Evolutionary conservation across 2,888 invertebrate genomes (phyloP), one percentile per base, ranked within the genome.

Genomic region (Dasysyrphus albostriatus): DNA sequence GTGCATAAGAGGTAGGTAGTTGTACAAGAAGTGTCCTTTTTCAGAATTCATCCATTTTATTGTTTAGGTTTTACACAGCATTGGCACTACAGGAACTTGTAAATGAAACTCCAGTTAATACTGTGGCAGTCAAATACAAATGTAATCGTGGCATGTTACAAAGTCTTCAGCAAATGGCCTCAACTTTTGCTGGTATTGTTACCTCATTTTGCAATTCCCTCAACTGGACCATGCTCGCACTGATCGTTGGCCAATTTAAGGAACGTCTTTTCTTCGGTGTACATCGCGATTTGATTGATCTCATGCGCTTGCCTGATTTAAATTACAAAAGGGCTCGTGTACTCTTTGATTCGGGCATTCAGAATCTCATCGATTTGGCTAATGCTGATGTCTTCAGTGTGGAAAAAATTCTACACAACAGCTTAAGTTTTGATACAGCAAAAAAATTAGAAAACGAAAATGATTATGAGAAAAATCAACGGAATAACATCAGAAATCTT

Each of bases 151-250:
- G 99, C 14, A 95, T 97, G 92, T 93, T 99, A 29, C 99, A 99
- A 93, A 96, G 97, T 78, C 94, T 99, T 37, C 99, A 99, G 92
- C 98, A 98, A 92, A 96, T 97, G 77, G 96, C 99, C 1, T 96
- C 99, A 44, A 98, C 98, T 44, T 99, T 98, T 94, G 98, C 99
- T 75, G 98, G 98, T 76, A 99, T 99, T 97, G 97, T 99, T 1
- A 98, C 98, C 4, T 95, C 97, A n/a, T 99, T 99, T 93, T 98
- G 98, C 92, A 95, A 95, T 88, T 96, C 98, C 73, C 93, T 99
- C 12, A 98, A 98, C 32, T 99, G 99, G 99, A 95, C 95, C 88
- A 97, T 96, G 91, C 94, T 99, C 90, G 97, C 98, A 92, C 93
- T 98, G 88, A 94, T 99, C 51, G 94, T 99, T 54, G 95, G 96